Evolutionary conservation across 2,113 vertebrate genomes (phyloP), one percentile per base, ranked within the genome.

Genomic region (Takifugu bimaculatus): DNA sequence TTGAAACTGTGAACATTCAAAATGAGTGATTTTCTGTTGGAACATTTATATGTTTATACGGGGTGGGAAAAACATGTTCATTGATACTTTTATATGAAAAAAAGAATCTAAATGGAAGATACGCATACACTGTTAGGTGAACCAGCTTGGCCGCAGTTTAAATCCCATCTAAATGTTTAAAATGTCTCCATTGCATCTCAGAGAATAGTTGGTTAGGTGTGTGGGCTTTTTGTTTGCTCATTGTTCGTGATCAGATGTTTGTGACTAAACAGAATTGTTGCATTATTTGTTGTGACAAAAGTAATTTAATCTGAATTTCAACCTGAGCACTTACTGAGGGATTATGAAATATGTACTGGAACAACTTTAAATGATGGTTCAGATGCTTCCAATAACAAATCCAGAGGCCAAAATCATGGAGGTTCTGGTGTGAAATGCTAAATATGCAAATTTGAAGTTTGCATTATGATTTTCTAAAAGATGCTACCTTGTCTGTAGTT

Each of bases 391-490:
- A 15, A 15, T 4, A 45, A 45, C 4, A 13, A 14, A 45, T 15
- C 44, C 44, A 45, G 13, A 45, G 44, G 44, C 14, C 14, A 45
- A 9, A 14, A 45, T 10, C 7, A 6, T 10, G 35, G 35, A 91
- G 89, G 87, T 92, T 91, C 93, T 90, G 91, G 89, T 91, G 77
- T 90, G 87, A 87, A 90, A 86, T n/a, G 20, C 90, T 92, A 93
- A 94, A 95, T 95, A 95, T 95, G 93, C 94, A 95, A 95, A 93
- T 90, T 85, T 92, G 73, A 64, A 84, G 86, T 88, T 86, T 72
- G 70, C 71, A 78, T 85, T 87, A 78, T 77, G 6, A 60, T 71
- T 64, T 74, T 70, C 39, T 32, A 15, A 61, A 47, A 15, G 45
- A 47, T 6, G 15, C 45, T 11, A 47, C 45, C 14, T 13, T 47